Evolutionary conservation across 2,888 invertebrate genomes (phyloP), one percentile per base, ranked within the genome.

Genomic region (Andrena camellia): DNA sequence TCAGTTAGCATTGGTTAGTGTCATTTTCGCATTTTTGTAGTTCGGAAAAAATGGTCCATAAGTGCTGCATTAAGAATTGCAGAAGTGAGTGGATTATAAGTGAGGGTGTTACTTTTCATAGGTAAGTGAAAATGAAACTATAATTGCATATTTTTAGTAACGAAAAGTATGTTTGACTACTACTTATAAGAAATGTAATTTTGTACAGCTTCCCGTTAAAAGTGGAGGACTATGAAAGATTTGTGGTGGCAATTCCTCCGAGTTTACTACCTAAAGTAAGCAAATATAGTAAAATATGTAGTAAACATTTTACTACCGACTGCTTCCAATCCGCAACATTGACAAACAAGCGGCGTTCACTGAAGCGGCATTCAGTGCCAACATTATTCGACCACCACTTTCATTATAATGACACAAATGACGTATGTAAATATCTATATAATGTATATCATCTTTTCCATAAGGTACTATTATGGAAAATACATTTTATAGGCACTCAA

Each of bases 101-200:
- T 2, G 8, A 8, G 33, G 33, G 33, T 20, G 26, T 57, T 57
- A 57, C 2, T 57, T 57, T 57, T 57, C 54, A 57, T 57, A 60
- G 23, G 60, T 23, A 60, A 60, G 60, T 60, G 31, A 26, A 60
- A 60, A n/a, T 60, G 60, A 60, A 60, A 60, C 10, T 23, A 4
- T 26, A 60, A 31, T 26, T 31, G 60, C 33, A 60, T 60, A 60
- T 31, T 10, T 60, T 23, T 6, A 31, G 60, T 60, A 60, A 60
- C 26, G 26, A n/a, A 60, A 31, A 60, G 60, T 60, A 29, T 29
- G 17, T 26, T 59, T 59, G 13, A 5, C 4, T 29, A 29, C 29
- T 59, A 26, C 5, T 59, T 17, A 29, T 26, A 13, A 17, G 2
- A 23, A n/a, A 20, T 54, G 10, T 59, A 26, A 60, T 60, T 31